These are phyloP conservation scores for Micoletzkya japonica DNA, from an alignment of 2,888 invertebrate genomes.

Conservation along the genomic window DNA sequence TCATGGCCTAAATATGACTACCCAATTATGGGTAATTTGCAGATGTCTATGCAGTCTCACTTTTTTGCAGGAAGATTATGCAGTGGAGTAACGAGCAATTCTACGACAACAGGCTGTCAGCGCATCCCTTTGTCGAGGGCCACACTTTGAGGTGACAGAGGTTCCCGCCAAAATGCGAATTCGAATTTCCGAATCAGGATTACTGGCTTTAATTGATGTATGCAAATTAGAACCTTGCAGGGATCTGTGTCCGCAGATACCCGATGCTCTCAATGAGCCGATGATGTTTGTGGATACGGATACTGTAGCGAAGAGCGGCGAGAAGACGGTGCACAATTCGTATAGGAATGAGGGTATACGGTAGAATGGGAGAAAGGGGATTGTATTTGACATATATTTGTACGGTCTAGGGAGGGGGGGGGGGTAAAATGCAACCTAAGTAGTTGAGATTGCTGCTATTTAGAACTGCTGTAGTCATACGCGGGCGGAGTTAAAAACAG, in stretches of 20 bases:
- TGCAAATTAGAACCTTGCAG: no score
- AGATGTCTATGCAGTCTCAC: no score
- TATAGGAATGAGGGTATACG: slow-evolving; percentile 10
- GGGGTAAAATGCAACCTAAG: no score
- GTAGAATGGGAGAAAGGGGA: no score
- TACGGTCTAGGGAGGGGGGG: no score
- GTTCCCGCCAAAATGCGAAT: not conserved
- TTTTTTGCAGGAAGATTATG: slow-evolving; percentile 43
- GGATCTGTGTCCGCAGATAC: not conserved
- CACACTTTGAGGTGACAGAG: not conserved
- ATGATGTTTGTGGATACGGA: slow-evolving; percentile 18
- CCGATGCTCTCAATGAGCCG: not conserved
- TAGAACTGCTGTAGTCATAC: no score
- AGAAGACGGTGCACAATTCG: slow-evolving; percentile 11
- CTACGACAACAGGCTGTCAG: slow-evolving; percentile 45
- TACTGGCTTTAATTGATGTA: no score
- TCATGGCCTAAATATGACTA: no score
- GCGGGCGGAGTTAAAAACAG: no score
- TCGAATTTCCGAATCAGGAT: not conserved
- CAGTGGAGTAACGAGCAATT: slow-evolving; percentile 55
- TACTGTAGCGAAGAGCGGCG: not conserved
- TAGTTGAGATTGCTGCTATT: no score
- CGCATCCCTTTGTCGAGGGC: slow-evolving; percentile 37
- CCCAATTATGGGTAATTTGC: no score
- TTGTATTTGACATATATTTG: no score